A percentile compares a stretch with the other conserved stretches of the same genome.
phyloP scores from a whole-genome alignment of 2,888 invertebrate genomes.

The Zygogramma bicolorata region DNA sequence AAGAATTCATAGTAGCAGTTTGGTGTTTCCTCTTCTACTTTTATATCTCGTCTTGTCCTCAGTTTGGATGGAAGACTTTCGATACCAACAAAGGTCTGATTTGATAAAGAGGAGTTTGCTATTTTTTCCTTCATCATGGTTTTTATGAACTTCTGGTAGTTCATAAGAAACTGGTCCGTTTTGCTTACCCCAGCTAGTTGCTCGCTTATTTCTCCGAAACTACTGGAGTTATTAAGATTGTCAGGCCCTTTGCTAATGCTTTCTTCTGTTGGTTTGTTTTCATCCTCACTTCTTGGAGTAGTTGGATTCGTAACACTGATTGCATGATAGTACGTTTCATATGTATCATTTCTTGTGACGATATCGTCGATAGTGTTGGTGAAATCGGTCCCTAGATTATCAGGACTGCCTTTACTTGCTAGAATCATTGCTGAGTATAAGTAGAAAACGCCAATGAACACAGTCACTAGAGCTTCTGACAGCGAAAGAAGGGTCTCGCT shows the following conservation, averaged over 20 bases:
- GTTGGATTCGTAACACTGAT: neutral
- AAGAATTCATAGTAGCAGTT: constrained; percentile 51
- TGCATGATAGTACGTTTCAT: constrained; percentile 12
- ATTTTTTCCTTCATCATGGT: constrained; percentile 49
- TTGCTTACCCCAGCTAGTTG: constrained; percentile 27
- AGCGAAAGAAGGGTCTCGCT: constrained; percentile 48
- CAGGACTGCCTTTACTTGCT: constrained; percentile 21
- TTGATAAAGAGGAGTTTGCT: constrained; percentile 31
- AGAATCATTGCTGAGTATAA: constrained; percentile 51
- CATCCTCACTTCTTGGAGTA: neutral
- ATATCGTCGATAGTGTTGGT: constrained; percentile 43
- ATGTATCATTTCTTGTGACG: constrained; percentile 36
- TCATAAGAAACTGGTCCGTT: constrained; percentile 44
- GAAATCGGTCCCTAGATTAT: constrained; percentile 29
- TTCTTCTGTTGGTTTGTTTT: constrained; percentile 18
- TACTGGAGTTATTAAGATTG: neutral
- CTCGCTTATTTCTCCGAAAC: neutral
- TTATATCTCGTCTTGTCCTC: constrained; percentile 34
- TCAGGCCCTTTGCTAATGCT: neutral
- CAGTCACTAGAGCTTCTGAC: constrained; percentile 58
- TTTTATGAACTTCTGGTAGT: constrained; percentile 50
- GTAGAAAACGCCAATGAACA: constrained; percentile 60
- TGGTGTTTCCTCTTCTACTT: constrained; percentile 29
- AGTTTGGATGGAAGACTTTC: constrained; percentile 19
- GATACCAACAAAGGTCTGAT: constrained; percentile 33